Conservation (phyloP, 2,113 vertebrate genomes). For the Gobiocypris rarus region DNA sequence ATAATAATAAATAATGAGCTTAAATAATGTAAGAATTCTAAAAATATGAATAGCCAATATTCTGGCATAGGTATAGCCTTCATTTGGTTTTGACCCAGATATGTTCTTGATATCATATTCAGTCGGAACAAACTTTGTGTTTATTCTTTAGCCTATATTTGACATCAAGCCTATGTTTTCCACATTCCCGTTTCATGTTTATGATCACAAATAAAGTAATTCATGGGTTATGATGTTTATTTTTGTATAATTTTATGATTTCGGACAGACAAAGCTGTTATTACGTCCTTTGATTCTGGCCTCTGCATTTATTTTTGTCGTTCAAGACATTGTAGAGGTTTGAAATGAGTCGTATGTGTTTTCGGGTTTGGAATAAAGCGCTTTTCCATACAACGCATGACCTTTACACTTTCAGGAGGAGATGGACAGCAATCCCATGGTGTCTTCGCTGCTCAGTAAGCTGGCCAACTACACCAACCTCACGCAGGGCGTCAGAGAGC, state of each 20-base stretch:
- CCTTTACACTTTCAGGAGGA: conserved; percentile 83
- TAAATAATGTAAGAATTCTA: neutral
- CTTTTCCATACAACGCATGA: neutral
- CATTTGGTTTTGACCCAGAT: neutral
- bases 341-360: neutral
- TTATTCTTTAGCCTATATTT: neutral
- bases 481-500: conserved; percentile 93
- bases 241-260: conserved; percentile 49
- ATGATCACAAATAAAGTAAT: conserved; percentile 42
- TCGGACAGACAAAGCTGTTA: conserved; percentile 50
- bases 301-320: neutral
- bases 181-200: conserved; percentile 34
- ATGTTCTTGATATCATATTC: no score
- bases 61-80: neutral
- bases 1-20: neutral
- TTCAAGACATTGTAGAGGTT: neutral
- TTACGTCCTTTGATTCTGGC: conserved; percentile 48
- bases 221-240: conserved; percentile 44
- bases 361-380: neutral
- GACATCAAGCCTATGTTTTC: neutral
- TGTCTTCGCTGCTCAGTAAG: conserved; percentile 94
- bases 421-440: conserved; percentile 99
- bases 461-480: conserved; percentile 97
- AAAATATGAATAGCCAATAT: neutral
- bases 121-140: neutral